Evolutionary conservation across 1,140 invertebrate species (phyloP).

Genomic region (Rhyacophila brunnea): DNA sequence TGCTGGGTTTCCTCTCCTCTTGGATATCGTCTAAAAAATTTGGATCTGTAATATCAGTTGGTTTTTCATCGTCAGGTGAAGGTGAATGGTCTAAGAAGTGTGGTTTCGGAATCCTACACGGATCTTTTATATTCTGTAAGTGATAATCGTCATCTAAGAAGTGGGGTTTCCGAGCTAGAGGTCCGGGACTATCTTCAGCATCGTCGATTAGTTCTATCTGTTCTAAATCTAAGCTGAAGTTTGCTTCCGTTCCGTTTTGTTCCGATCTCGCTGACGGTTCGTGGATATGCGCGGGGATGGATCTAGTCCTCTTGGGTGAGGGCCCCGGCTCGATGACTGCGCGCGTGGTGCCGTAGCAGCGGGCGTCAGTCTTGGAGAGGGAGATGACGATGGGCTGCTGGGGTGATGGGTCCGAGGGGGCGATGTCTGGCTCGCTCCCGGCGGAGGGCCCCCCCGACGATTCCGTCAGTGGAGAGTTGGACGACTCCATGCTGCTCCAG

Average conservation of each 20-base stretch:
- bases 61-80: slow-evolving; percentile 52
- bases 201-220: slow-evolving; percentile 23
- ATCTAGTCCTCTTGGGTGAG: slow-evolving; percentile 11
- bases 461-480: slow-evolving; percentile 52
- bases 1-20: background rate
- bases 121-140: slow-evolving; percentile 48
- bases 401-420: background rate
- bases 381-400: slow-evolving; percentile 4
- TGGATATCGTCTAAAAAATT: slow-evolving; percentile 46
- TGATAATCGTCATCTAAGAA: slow-evolving; percentile 62
- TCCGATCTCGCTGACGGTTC: background rate
- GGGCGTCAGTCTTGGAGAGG: background rate
- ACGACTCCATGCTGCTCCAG: slow-evolving; percentile 56
- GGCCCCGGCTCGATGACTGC: slow-evolving; percentile 14
- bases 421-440: slow-evolving; percentile 38
- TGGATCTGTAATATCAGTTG: slow-evolving; percentile 48
- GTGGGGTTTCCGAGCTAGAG: slow-evolving; percentile 37
- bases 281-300: background rate
- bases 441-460: slow-evolving; percentile 45
- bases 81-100: slow-evolving; percentile 53
- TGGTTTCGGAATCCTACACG: slow-evolving; percentile 51
- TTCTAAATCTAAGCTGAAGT: slow-evolving; percentile 19
- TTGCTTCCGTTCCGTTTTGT: slow-evolving; percentile 14
- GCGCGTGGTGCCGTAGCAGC: slow-evolving; percentile 10
- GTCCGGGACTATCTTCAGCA: slow-evolving; percentile 9